Base-by-base conservation (phyloP, 2,888 invertebrate genomes). In the Phoenoteleia sp. region DNA sequence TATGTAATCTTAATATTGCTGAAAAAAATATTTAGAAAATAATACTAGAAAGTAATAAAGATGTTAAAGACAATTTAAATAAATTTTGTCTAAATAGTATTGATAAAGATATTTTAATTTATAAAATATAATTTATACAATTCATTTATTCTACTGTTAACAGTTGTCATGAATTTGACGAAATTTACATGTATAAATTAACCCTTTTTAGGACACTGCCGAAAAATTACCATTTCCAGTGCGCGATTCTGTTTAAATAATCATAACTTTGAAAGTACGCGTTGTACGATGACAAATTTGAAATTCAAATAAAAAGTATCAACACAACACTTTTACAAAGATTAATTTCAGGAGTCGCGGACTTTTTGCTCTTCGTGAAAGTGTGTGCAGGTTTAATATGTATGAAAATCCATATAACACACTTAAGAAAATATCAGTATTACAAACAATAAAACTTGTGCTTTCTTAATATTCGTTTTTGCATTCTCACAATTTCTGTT, bases 131-230 rank as follows among this genome's bases (percentile, higher is more conserved):
- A n/a, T n/a, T n/a, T n/a, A n/a, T n/a, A n/a, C n/a, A n/a, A n/a
- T n/a, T n/a, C n/a, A n/a, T n/a, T n/a, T n/a, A n/a, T n/a, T n/a
- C n/a, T n/a, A n/a, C n/a, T n/a, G n/a, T n/a, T n/a, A n/a, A n/a
- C n/a, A n/a, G n/a, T n/a, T n/a, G n/a, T n/a, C n/a, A n/a, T n/a
- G n/a, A n/a, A n/a, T n/a, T n/a, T n/a, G n/a, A n/a, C n/a, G 15
- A 60, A 60, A 60, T 60, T 60, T 39, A 60, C 58, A 60, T 60
- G 36, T 60, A 60, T 60, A 60, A 60, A 60, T 60, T 60, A 60
- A 17, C 33, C 62, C 19, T 62, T 62, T 42, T 62, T 25, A 42
- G 39, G 15, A 25, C 42, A 42, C 45, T 25, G 27, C 11, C 62
- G 3, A 62, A 42, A 62, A 62, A 62, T 62, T 42, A 42, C 27